Base-by-base conservation (phyloP, 2,113 vertebrate species). In the Aptenodytes patagonicus region DNA sequence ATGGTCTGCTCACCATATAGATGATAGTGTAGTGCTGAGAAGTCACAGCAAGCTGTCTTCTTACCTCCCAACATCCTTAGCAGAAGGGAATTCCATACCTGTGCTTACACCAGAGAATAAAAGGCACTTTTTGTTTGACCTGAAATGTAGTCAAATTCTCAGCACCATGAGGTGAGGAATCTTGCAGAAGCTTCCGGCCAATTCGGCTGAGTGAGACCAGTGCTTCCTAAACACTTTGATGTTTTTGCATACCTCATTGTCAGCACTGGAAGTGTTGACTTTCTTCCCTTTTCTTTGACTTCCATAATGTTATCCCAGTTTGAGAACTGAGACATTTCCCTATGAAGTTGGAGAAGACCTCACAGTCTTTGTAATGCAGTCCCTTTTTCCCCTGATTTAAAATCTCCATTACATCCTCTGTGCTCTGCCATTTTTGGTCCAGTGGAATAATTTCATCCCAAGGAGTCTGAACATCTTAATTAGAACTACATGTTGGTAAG, bases 81-180 rank as follows among this genome's bases (percentile, higher is more conserved):
- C 25, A 69, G 44, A 32, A 60, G 2, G 20, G 5, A 62, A 38
- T 21, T n/a, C 16, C 28, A 34, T 28, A 6, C 25, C 34, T 57
- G 9, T 31, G 9, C n/a, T 64, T 13, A 58, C 38, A 47, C 20
- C 38, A 83, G 31, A 68, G 19, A 82, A 68, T 16, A 42, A 69
- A 62, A 77, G 19, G 1, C 7, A 28, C 6, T 25, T 60, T 21
- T 13, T 1, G 0, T 44, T 83, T 83, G 51, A 42, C 10, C 11
- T 38, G 31, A 80, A 75, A 49, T 36, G 17, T 31, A 54, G 7
- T 17, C 0, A 10, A 64, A 47, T 58, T 73, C 20, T 42, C 12
- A 49, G 31, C 17, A 70, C 6, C 2, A 0, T 14, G 28, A 54
- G 5, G 5, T 13, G 25, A 10, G 3, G 6, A 13, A 51, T 52